These are phyloP conservation scores for Porites australiensis DNA, from an alignment of 64 coral and sea anemone species.

Conservation along the genomic window DNA sequence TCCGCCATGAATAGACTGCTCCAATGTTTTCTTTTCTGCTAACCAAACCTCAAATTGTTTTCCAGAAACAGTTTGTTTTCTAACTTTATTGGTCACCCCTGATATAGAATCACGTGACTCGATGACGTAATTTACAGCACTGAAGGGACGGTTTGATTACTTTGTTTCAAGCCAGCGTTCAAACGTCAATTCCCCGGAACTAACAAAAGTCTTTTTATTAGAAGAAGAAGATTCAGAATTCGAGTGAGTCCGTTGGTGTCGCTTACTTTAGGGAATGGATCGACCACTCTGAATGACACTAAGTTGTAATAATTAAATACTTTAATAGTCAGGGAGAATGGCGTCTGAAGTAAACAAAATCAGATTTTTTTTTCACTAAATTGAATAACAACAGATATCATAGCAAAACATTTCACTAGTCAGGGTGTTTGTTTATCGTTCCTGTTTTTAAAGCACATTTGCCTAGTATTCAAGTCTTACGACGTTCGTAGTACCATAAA, in stretches of 20 bases:
- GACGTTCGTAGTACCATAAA: no score
- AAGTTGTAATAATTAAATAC: no score
- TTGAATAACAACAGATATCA: no score
- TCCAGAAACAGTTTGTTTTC: slow-evolving; percentile 51
- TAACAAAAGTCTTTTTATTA: slow-evolving; percentile 76
- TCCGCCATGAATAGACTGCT: not conserved
- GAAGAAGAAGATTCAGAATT: slow-evolving; percentile 60
- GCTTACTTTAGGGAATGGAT: no score
- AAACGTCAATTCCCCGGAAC: slow-evolving; percentile 81
- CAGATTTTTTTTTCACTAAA: no score
- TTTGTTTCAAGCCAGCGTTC: slow-evolving; percentile 89
- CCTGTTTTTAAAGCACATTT: no score
- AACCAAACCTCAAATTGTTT: slow-evolving; percentile 85
- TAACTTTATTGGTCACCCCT: slow-evolving; percentile 15
- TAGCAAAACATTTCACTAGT: no score
- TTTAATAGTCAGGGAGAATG: no score
- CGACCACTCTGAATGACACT: no score
- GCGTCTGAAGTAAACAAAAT: no score
- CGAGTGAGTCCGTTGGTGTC: slow-evolving; percentile 6
- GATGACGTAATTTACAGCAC: slow-evolving; percentile 12
- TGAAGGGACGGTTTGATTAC: slow-evolving; percentile 37
- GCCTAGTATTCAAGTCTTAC: no score
- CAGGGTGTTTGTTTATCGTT: no score
- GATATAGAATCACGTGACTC: slow-evolving; percentile 25
- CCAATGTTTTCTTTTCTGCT: slow-evolving; percentile 65